These are phyloP conservation scores for Callocephalon fimbriatum DNA, from an alignment of 2,113 vertebrate genomes.

Conservation along the genomic window DNA sequence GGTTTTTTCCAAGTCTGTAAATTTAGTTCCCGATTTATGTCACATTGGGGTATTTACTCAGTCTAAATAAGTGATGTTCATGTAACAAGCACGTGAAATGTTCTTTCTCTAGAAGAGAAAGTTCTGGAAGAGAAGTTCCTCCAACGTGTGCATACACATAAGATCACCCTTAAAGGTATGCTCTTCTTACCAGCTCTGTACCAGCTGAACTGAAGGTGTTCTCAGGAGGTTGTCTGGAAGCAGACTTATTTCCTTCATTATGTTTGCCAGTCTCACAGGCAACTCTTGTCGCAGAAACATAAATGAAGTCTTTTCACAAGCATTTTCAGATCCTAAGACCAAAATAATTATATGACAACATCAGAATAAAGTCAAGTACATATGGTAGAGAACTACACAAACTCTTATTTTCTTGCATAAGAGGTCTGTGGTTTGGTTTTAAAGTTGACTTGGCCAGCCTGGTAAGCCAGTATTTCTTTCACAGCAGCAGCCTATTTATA, in stretches of 20 bases:
- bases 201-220: conserved; percentile 92
- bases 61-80: not conserved
- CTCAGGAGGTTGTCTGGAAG: conserved; percentile 93
- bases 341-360: not conserved
- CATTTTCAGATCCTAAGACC: conserved; percentile 89
- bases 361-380: not conserved
- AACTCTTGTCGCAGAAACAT: conserved; percentile 93
- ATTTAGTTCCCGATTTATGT: not conserved
- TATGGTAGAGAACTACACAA: not conserved
- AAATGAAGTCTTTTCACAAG: conserved; percentile 96
- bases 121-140: not conserved
- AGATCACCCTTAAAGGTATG: not conserved
- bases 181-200: conserved; percentile 91
- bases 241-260: conserved; percentile 97
- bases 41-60: not conserved
- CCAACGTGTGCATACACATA: not conserved
- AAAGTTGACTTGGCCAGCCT: not conserved
- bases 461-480: not conserved
- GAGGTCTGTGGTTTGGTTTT: not conserved
- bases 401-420: not conserved
- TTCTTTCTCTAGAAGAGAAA: not conserved
- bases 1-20: not conserved
- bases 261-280: conserved; percentile 93
- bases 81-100: not conserved
- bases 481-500: not conserved